Evolutionary conservation across 2,888 invertebrate species (phyloP).

Genomic region (Xanthostigma xanthostigma): DNA sequence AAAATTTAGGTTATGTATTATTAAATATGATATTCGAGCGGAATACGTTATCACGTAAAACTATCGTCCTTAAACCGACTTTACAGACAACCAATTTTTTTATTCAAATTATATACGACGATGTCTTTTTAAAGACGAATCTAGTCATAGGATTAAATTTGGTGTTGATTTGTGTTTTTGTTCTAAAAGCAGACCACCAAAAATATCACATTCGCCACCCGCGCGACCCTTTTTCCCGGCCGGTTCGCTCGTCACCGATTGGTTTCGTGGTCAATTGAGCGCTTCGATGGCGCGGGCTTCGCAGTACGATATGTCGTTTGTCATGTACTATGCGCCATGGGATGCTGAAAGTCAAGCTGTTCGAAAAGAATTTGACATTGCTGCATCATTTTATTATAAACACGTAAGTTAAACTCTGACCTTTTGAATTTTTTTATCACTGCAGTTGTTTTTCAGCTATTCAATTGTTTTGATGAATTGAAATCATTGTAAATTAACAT

Average conservation of each 20-base stretch:
- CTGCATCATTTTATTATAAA: constrained; percentile 51
- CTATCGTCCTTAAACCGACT: too few species aligned
- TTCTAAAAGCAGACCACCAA: constrained; percentile 32
- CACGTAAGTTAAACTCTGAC: constrained; percentile 36
- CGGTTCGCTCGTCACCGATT: constrained; percentile 57
- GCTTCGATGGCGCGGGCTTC: constrained; percentile 32
- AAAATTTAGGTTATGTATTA: too few species aligned
- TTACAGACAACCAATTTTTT: too few species aligned
- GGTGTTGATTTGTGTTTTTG: too few species aligned
- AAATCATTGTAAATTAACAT: neutral
- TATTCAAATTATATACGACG: too few species aligned
- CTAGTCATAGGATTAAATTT: too few species aligned
- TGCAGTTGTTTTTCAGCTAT: neutral
- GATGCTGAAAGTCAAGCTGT: constrained; percentile 72
- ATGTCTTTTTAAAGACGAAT: too few species aligned
- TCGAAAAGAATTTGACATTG: constrained; percentile 56
- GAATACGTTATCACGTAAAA: too few species aligned
- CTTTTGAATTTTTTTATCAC: constrained; percentile 7
- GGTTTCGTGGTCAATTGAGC: constrained; percentile 59
- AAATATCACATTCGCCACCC: constrained; percentile 37
- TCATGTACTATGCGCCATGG: constrained; percentile 94
- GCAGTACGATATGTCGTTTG: constrained; percentile 56
- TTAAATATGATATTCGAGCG: too few species aligned
- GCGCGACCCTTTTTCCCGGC: constrained; percentile 58
- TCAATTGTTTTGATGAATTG: constrained; percentile 1